Evolutionary conservation across 2,888 invertebrate genomes (phyloP).

Genomic region (Heliconius sara): DNA sequence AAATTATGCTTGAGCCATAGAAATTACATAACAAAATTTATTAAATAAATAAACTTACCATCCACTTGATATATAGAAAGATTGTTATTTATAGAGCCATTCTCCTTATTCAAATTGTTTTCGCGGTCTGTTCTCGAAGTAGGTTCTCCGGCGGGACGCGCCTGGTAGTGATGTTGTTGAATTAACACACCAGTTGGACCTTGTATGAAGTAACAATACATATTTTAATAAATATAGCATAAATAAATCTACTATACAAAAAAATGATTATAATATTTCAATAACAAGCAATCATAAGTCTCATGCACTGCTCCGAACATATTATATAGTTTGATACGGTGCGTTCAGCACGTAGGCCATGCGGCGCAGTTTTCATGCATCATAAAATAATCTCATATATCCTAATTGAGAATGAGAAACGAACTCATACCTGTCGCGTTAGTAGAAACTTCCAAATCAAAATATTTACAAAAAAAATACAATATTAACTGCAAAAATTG

Average conservation of each 20-base stretch:
- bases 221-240: not conserved
- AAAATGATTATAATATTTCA: not conserved
- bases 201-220: slow-evolving; percentile 53
- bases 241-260: not conserved
- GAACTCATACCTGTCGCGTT: no score
- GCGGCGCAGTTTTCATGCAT: not conserved
- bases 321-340: not conserved
- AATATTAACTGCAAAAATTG: no score
- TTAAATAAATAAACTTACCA: slow-evolving; percentile 57
- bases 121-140: slow-evolving; percentile 63
- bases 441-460: no score
- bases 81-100: slow-evolving; percentile 62
- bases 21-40: not conserved
- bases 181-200: slow-evolving; percentile 95
- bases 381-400: not conserved
- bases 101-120: slow-evolving; percentile 63
- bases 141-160: slow-evolving; percentile 86
- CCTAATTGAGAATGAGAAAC: no score
- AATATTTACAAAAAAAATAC: no score
- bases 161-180: slow-evolving; percentile 97
- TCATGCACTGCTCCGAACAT: not conserved
- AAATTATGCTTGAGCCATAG: not conserved
- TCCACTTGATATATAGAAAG: slow-evolving; percentile 77
- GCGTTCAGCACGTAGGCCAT: not conserved
- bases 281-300: not conserved